A percentile compares a stretch with the other conserved stretches of the same genome.
Conservation (phyloP, 2,797 vertebrate genomes). For the Fundulus diaphanus region DNA sequence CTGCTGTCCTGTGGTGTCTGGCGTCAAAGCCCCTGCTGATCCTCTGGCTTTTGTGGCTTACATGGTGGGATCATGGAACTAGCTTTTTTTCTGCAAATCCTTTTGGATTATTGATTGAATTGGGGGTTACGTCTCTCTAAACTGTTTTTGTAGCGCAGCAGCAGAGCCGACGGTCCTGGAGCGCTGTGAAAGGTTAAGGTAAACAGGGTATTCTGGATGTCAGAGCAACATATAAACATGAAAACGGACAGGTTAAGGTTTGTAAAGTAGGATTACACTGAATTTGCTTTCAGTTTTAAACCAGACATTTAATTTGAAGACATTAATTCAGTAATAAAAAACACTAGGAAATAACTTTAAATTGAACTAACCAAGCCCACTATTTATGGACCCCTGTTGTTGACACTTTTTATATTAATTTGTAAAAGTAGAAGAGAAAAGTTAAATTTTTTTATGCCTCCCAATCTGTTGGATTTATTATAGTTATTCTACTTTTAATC, state of each 20-base stretch:
- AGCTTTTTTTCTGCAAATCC: background rate
- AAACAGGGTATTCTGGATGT: background rate
- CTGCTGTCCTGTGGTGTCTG: background rate
- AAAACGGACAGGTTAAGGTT: background rate
- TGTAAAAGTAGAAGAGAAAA: too few species aligned
- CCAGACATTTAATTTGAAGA: too few species aligned
- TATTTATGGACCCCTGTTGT: too few species aligned
- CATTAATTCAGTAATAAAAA: too few species aligned
- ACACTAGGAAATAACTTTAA: too few species aligned
- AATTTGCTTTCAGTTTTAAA: background rate
- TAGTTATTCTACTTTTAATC: too few species aligned
- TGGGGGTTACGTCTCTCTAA: background rate
- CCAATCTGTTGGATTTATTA: too few species aligned
- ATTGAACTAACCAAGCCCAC: too few species aligned
- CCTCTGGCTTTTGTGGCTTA: slow-evolving; percentile 3
- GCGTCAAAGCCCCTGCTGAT: background rate
- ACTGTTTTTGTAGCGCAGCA: background rate
- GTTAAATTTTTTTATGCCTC: too few species aligned
- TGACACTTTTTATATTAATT: too few species aligned
- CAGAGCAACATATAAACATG: background rate
- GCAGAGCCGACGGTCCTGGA: background rate
- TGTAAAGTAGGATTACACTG: too few species aligned
- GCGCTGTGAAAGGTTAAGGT: background rate
- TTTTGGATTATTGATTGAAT: slow-evolving; percentile 7
- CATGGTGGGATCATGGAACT: background rate